phyloP scores from a whole-genome alignment of 2,797 vertebrate species.

The Muscicapa comitata region DNA sequence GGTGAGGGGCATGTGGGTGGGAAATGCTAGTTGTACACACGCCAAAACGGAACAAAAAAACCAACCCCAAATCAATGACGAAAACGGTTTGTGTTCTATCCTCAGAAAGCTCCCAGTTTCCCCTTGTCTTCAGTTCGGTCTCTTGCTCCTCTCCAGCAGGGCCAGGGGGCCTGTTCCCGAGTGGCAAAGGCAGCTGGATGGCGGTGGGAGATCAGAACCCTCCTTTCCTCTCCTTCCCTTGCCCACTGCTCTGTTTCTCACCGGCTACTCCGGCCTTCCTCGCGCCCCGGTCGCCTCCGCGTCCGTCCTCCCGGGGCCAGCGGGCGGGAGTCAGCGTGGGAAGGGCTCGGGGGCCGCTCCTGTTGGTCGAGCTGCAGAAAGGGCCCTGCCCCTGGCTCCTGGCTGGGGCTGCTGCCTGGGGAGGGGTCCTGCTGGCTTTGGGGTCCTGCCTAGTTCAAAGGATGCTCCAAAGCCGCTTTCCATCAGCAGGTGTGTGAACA shows the following conservation, averaged over 20 bases:
- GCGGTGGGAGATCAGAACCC: neutral
- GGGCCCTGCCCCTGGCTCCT: conserved; percentile 64
- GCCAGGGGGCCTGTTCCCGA: conserved; percentile 30
- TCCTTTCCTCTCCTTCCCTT: conserved; percentile 11
- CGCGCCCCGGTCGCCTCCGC: neutral
- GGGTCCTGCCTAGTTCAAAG: conserved; percentile 73
- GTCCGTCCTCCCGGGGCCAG: neutral
- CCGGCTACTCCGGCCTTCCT: conserved; percentile 27
- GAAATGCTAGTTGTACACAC: conserved; percentile 62
- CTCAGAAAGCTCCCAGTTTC: conserved; percentile 34
- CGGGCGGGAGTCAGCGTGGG: neutral
- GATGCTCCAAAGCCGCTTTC: conserved; percentile 77
- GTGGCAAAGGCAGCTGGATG: conserved; percentile 12
- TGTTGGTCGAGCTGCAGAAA: conserved; percentile 56
- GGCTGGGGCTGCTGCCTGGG: conserved; percentile 44
- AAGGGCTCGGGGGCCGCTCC: conserved; percentile 38
- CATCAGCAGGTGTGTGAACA: conserved; percentile 81
- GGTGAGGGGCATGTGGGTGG: neutral
- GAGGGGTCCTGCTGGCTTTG: conserved; percentile 71
- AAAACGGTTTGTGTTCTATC: conserved; percentile 24
- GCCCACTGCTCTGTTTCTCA: conserved; percentile 22
- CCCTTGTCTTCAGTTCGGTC: conserved; percentile 28
- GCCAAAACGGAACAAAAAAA: conserved; percentile 38
- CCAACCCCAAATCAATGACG: neutral
- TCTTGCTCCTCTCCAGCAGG: conserved; percentile 30